Base-by-base conservation (phyloP, 2,888 invertebrate genomes). In the Cotesia congregata region DNA sequence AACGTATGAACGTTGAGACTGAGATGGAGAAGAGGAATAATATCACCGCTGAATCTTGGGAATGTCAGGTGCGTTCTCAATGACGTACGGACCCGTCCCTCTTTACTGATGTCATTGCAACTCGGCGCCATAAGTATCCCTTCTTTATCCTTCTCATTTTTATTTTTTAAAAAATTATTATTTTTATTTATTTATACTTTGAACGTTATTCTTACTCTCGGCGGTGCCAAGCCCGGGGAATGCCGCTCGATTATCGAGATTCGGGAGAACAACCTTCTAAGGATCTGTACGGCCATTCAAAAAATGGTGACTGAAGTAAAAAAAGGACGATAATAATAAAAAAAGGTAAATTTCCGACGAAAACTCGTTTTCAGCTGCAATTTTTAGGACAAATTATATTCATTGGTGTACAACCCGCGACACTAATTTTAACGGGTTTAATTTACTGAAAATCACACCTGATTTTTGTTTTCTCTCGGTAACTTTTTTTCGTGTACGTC, bases 81-180 rank as follows among this genome's bases (percentile, higher is more conserved):
- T 86, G 86, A 87, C 85, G 82, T 84, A 86, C 86, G 82, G 83
- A 85, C 85, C 83, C 82, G 86, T 83, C 84, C 81, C 83, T 82
- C 82, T 82, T 87, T 87, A 87, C 88, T 83, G 85, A 87, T 86
- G 87, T 86, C 84, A 88, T 88, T 86, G 87, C 85, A 61, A 82
- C 83, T 83, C 83, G 83, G 83, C 83, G 84, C 86, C 82, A 84
- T 88, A 86, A 86, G 80, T 85, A 74, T 82, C 73, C 76, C 30
- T 70, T 64, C 67, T n/a, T 59, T 62, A 65, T 41, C 69, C 20
- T 69, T 39, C 4, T 69, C 69, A 59, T 61, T 71, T 60, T 67
- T 41, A 6, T 17, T 78, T 76, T 38, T 20, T 30, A 4, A 30
- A 17, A 20, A 20, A 65, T 65, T 65, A 30, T 40, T 40, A 61